Percentiles rank a stretch among this genome's conserved stretches.
Conservation (phyloP, 2,797 vertebrate genomes). For the Buphagus erythrorhynchus region DNA sequence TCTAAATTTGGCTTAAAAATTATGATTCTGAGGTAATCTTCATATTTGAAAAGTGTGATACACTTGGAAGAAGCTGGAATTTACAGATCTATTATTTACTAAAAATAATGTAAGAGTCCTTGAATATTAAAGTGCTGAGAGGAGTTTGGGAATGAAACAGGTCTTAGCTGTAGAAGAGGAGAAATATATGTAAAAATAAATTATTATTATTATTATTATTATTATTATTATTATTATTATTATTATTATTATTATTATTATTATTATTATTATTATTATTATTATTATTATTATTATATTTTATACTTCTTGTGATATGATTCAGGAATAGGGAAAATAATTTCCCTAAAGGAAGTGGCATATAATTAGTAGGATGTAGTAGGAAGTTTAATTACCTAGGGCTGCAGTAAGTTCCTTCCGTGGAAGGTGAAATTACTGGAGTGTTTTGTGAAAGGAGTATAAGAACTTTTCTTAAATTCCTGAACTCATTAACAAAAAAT, state of each 20-base stretch:
- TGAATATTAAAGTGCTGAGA: neutral
- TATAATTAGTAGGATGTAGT: neutral
- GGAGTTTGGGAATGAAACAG: neutral
- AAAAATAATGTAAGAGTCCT: neutral
- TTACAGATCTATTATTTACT: neutral
- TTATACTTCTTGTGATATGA: neutral
- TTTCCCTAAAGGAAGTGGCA: conserved; percentile 10
- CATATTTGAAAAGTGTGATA: neutral
- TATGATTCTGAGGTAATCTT: neutral
- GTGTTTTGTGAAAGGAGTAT: neutral
- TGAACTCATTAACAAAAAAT: neutral
- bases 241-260: neutral
- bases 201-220: neutral
- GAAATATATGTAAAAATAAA: neutral
- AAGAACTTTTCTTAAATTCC: neutral
- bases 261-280: neutral
- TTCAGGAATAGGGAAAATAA: neutral
- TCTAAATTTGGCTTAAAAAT: neutral
- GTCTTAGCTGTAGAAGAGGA: neutral
- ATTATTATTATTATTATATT: neutral
- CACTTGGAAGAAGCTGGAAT: neutral
- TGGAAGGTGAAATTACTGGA: neutral
- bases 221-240: neutral
- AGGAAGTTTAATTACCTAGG: neutral
- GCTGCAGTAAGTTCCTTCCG: neutral